phyloP scores from a whole-genome alignment of 2,797 vertebrate genomes.

The Lepus oiostolus region DNA sequence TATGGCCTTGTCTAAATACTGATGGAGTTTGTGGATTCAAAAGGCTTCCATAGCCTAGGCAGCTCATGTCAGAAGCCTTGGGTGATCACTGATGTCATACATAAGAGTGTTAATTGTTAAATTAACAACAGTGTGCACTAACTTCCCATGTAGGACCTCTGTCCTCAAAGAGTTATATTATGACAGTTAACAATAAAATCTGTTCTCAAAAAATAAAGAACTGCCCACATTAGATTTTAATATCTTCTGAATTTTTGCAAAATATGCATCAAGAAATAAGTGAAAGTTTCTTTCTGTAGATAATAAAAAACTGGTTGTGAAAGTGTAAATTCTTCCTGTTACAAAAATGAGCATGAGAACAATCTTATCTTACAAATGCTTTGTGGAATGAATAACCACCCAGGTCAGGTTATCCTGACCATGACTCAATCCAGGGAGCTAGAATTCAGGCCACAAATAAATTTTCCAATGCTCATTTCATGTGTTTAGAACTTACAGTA shows the following conservation, averaged over 20 bases:
- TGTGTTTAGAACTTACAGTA: background rate
- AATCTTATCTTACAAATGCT: conserved; percentile 7
- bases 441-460: conserved; percentile 51
- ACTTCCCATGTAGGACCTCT: too few relatives aligned
- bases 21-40: too few relatives aligned
- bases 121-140: too few relatives aligned
- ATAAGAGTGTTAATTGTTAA: too few relatives aligned
- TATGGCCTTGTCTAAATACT: too few relatives aligned
- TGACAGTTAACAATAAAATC: too few relatives aligned
- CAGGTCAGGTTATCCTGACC: conserved; percentile 27
- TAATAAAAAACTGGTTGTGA: conserved; percentile 13
- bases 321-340: conserved; percentile 23
- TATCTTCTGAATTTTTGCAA: conserved; percentile 51
- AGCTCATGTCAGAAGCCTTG: too few relatives aligned
- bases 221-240: background rate
- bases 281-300: background rate
- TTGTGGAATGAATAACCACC: conserved; percentile 23
- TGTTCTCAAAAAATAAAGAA: background rate
- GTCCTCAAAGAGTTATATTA: too few relatives aligned
- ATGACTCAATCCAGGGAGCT: background rate
- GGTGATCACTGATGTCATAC: too few relatives aligned
- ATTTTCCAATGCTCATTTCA: background rate
- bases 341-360: conserved; percentile 10
- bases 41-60: too few relatives aligned
- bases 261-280: conserved; percentile 42